A percentile compares a stretch with the other conserved stretches of the same genome.
Conservation (phyloP, 2,113 vertebrate genomes). For the Sinocyclocheilus anophthalmus region DNA sequence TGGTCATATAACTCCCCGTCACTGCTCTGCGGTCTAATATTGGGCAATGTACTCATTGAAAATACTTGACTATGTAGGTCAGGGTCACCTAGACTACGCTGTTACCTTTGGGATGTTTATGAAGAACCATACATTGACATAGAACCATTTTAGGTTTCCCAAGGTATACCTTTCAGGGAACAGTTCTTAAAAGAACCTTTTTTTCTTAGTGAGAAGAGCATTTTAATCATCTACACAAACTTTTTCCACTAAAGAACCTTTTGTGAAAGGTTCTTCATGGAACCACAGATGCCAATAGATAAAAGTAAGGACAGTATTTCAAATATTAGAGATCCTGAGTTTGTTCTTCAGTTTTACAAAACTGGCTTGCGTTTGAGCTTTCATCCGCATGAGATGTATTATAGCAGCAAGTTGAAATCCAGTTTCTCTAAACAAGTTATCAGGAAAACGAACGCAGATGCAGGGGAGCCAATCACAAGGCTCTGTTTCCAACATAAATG, state of each 20-base stretch:
- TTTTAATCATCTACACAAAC: background rate
- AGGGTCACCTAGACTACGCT: background rate
- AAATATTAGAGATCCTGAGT: background rate
- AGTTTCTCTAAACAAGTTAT: slow-evolving; percentile 43
- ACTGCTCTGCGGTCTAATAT: background rate
- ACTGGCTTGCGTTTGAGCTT: background rate
- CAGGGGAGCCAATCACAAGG: slow-evolving; percentile 26
- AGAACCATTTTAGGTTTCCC: background rate
- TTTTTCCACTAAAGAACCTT: no score
- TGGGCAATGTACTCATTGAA: background rate
- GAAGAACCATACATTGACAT: background rate
- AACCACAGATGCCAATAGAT: background rate
- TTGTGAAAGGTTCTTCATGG: background rate
- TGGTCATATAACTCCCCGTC: background rate
- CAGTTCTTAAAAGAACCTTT: background rate
- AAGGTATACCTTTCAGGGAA: background rate
- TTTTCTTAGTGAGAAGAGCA: background rate
- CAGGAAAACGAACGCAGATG: background rate
- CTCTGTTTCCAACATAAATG: slow-evolving; percentile 16
- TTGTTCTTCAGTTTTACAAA: background rate
- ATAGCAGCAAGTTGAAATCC: background rate
- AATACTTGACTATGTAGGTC: background rate
- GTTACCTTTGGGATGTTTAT: background rate
- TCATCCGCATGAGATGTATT: background rate
- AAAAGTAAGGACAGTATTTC: background rate